Evolutionary conservation across 2,113 vertebrate genomes (phyloP).

Genomic region (Glareola pratincola): DNA sequence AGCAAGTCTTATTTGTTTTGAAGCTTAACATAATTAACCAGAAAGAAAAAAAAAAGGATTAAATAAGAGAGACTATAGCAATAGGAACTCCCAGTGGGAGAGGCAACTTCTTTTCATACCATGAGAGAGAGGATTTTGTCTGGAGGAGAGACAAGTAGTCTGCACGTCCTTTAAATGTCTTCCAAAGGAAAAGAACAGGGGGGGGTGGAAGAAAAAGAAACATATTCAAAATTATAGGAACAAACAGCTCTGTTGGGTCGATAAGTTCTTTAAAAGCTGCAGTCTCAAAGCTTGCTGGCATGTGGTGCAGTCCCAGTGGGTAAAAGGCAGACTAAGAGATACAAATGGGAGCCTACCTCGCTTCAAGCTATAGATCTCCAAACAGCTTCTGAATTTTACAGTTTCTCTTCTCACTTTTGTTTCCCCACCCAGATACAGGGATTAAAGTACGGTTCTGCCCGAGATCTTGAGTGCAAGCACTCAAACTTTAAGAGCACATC

Average conservation of each 20-base stretch:
- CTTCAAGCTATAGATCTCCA: not conserved
- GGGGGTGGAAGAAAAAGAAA: not conserved
- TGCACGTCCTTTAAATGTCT: not conserved
- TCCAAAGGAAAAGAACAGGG: not conserved
- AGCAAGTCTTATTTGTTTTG: conserved; percentile 44
- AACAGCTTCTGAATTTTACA: not conserved
- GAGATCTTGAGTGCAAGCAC: not conserved
- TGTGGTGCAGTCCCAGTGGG: not conserved
- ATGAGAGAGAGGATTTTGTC: not conserved
- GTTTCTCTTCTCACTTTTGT: not conserved
- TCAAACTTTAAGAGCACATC: not conserved
- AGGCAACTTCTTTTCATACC: not conserved
- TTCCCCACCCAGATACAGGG: not conserved
- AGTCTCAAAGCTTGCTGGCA: not conserved
- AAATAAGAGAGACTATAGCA: not conserved
- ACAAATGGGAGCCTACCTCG: not conserved
- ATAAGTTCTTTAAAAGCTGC: not conserved
- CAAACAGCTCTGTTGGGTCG: not conserved
- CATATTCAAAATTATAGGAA: not conserved
- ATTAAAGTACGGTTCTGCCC: not conserved
- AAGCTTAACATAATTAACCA: conserved; percentile 40
- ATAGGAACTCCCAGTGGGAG: not conserved
- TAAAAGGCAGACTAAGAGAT: not conserved
- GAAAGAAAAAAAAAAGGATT: conserved; percentile 30
- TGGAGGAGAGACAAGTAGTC: not conserved